Evolutionary conservation across 2,888 invertebrate species (phyloP).

Genomic region (Cryptus armator): DNA sequence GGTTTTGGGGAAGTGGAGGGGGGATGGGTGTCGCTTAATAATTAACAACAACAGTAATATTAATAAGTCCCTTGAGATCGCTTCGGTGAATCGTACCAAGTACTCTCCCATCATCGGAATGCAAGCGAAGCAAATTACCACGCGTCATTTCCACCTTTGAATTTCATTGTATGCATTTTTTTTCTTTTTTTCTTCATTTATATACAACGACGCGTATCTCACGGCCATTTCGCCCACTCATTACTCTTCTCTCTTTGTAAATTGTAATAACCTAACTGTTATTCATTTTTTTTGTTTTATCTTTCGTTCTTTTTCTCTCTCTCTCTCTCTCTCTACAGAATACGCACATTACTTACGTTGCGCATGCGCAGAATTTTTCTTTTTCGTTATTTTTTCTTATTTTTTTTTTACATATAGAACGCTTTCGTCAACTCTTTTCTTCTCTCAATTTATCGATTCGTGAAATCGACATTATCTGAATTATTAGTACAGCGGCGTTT

Average conservation of each 20-base stretch:
- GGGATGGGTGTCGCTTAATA: constrained; percentile 56
- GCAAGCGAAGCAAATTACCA: constrained; percentile 72
- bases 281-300: constrained; percentile 64
- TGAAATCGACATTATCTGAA: constrained; percentile 63
- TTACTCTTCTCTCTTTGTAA: constrained; percentile 65
- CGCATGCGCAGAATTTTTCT: constrained; percentile 31
- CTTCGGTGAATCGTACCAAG: constrained; percentile 66
- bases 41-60: constrained; percentile 71
- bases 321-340: constrained; percentile 1
- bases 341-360: constrained; percentile 13
- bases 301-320: constrained; percentile 30
- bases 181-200: constrained; percentile 46
- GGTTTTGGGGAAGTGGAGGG: constrained; percentile 26
- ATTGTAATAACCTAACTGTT: constrained; percentile 76
- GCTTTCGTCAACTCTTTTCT: constrained; percentile 49
- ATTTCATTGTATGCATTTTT: constrained; percentile 67
- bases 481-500: constrained; percentile 59
- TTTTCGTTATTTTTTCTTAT: constrained; percentile 31
- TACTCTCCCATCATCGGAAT: constrained; percentile 71
- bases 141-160: constrained; percentile 65
- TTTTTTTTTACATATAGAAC: constrained; percentile 75
- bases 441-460: constrained; percentile 47
- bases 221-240: constrained; percentile 53
- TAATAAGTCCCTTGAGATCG: constrained; percentile 70
- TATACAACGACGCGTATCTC: constrained; percentile 66